phyloP scores from a whole-genome alignment of 2,797 vertebrate genomes.

The Dendrocincla tyrannina region DNA sequence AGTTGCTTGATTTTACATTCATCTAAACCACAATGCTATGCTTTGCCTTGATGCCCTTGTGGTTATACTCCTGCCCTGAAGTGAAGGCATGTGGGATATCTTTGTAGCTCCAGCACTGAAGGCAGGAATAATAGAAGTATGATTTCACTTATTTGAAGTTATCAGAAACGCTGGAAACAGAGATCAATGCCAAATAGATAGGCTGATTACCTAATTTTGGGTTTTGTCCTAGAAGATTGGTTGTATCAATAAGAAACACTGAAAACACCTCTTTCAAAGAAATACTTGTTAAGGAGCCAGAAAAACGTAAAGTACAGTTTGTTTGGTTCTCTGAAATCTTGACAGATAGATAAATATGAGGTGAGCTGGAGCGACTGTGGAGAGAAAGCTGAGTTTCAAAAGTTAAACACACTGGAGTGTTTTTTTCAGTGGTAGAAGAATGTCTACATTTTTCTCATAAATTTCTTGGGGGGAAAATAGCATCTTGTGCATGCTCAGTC shows the following conservation, averaged over 20 bases:
- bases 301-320: not conserved
- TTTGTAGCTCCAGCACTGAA: not conserved
- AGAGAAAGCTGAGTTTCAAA: not conserved
- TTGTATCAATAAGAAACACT: not conserved
- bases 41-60: not conserved
- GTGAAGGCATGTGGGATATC: not conserved
- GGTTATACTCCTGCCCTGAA: not conserved
- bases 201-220: not conserved
- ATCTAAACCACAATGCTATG: fast-evolving
- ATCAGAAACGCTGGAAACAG: not conserved
- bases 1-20: not conserved
- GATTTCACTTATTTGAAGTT: not conserved
- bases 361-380: not conserved
- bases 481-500: not conserved
- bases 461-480: fast-evolving
- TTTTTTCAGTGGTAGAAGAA: not conserved
- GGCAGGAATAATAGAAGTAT: not conserved
- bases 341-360: not conserved
- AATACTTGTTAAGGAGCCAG: not conserved
- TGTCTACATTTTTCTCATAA: not conserved
- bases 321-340: not conserved
- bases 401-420: not conserved
- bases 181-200: not conserved
- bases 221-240: not conserved
- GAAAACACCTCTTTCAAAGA: not conserved